Conservation (phyloP, 2,888 invertebrate species). For the Falcaria lacertinaria region DNA sequence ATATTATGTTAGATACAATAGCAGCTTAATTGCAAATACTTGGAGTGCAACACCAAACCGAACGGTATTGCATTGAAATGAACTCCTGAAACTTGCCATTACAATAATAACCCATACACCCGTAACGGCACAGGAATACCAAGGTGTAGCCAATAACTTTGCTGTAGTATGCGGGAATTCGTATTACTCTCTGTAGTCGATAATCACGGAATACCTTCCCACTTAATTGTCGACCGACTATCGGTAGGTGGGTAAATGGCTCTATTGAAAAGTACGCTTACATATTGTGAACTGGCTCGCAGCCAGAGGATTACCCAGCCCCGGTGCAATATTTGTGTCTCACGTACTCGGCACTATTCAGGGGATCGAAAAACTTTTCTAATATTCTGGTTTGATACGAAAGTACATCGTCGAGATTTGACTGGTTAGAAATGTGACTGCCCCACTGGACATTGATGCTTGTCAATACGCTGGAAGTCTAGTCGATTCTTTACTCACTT, state of each 20-base stretch:
- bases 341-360: constrained; percentile 65
- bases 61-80: neutral
- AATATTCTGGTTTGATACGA: constrained; percentile 63
- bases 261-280: constrained; percentile 61
- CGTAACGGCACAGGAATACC: neutral
- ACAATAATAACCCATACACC: neutral
- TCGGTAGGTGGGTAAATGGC: constrained; percentile 30
- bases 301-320: constrained; percentile 69
- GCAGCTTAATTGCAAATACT: neutral
- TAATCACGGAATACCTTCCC: constrained; percentile 22
- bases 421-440: constrained; percentile 33
- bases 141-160: neutral
- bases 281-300: constrained; percentile 69
- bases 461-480: no score
- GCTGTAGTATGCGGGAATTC: neutral
- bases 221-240: constrained; percentile 30
- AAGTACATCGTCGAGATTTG: constrained; percentile 52
- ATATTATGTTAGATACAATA: neutral
- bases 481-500: no score
- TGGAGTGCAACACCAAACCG: neutral
- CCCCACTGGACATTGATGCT: constrained; percentile 7
- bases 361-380: constrained; percentile 76
- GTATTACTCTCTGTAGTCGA: constrained; percentile 7
- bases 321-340: constrained; percentile 69
- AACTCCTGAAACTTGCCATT: neutral